Evolutionary conservation across 2,113 vertebrate species (phyloP).

Genomic region (Eurypyga helias): DNA sequence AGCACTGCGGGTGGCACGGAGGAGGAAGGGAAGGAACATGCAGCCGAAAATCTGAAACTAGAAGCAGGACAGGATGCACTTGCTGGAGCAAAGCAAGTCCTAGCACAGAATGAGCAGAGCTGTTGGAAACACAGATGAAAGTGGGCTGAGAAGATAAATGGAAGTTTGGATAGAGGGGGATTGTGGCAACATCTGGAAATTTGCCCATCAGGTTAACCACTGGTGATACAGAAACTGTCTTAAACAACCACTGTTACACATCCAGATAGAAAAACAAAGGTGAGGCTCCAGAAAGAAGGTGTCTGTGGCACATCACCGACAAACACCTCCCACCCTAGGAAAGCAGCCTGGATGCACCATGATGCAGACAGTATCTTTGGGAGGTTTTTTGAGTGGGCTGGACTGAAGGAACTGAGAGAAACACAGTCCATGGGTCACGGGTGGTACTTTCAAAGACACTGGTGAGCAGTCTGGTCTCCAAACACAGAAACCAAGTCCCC

Average conservation of each 20-base stretch:
- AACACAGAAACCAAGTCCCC: neutral
- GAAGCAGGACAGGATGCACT: neutral
- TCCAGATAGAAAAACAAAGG: neutral
- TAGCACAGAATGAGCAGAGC: neutral
- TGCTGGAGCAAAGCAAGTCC: neutral
- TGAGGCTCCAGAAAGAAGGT: neutral
- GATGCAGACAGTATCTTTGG: neutral
- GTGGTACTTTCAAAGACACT: neutral
- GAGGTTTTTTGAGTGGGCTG: neutral
- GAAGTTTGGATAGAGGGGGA: neutral
- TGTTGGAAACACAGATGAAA: neutral
- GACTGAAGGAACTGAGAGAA: neutral
- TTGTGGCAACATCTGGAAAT: neutral
- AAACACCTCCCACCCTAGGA: neutral
- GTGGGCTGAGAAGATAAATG: neutral
- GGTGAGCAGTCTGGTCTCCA: neutral
- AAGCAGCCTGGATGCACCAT: neutral
- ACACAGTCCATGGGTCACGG: rapidly evolving
- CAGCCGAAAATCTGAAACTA: neutral
- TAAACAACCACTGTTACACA: neutral
- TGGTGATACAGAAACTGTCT: neutral
- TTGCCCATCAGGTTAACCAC: neutral
- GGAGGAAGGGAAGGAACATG: neutral
- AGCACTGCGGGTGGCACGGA: neutral
- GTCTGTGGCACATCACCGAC: neutral